Evolutionary conservation across 1,140 invertebrate species (phyloP).

Genomic region (Leptonema lineaticorne): DNA sequence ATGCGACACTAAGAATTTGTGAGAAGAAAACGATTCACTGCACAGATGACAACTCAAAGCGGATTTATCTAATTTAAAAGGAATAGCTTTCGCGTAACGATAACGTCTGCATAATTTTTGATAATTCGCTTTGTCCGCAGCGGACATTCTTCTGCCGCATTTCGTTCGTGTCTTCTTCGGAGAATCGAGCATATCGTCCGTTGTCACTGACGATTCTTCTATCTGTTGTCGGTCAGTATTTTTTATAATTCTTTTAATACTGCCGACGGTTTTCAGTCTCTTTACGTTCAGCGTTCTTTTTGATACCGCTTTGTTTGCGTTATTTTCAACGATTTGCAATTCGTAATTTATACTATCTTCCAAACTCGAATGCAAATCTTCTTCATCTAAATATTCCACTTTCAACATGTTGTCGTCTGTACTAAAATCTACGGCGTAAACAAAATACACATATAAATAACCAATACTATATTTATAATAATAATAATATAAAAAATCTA

Average conservation of each 20-base stretch:
- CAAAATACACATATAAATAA: conserved; percentile 4
- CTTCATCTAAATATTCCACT: conserved; percentile 19
- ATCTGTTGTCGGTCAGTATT: not conserved
- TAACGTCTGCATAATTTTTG: not conserved
- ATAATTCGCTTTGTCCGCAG: not conserved
- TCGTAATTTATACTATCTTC: not conserved
- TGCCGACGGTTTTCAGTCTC: too few relatives aligned
- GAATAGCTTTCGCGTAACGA: conserved; percentile 22
- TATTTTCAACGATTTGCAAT: not conserved
- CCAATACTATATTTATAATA: not conserved
- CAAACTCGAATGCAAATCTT: not conserved
- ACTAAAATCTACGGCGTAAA: not conserved
- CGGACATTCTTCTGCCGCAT: not conserved
- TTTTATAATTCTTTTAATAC: not conserved
- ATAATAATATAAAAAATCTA: not conserved
- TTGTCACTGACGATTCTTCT: not conserved
- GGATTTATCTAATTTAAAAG: conserved; percentile 30
- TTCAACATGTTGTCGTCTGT: conserved; percentile 5
- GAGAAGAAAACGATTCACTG: conserved; percentile 28
- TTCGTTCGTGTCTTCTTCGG: not conserved
- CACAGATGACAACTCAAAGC: conserved; percentile 25
- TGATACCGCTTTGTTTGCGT: not conserved
- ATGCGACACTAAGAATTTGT: conserved; percentile 30
- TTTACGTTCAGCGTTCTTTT: conserved; percentile 3
- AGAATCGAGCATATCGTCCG: not conserved